phyloP scores from a whole-genome alignment of 2,888 invertebrate genomes.

The Xestia sexstrigata region DNA sequence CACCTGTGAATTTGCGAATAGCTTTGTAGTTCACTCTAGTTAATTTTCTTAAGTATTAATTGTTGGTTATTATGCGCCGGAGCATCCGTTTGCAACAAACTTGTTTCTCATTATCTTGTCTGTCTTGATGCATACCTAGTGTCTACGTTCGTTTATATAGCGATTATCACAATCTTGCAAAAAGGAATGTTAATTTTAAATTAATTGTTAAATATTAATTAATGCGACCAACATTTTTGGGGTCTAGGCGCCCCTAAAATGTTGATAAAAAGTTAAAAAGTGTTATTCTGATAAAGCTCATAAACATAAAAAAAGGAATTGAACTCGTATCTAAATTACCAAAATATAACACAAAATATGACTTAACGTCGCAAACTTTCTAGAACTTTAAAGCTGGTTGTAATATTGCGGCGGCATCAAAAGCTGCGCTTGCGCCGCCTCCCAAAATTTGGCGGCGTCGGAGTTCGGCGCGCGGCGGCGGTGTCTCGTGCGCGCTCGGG shows the following conservation, averaged over 20 bases:
- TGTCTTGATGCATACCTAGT: slow-evolving; percentile 67
- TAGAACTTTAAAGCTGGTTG: slow-evolving; percentile 20
- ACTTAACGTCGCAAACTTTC: background rate
- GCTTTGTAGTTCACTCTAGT: slow-evolving; percentile 77
- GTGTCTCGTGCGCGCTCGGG: slow-evolving; percentile 79
- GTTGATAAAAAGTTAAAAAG: slow-evolving; percentile 7
- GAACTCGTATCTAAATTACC: background rate
- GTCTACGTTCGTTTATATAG: slow-evolving; percentile 47
- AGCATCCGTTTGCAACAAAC: slow-evolving; percentile 82
- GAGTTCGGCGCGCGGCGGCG: slow-evolving; percentile 62
- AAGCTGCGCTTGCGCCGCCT: slow-evolving; percentile 51
- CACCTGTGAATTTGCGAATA: slow-evolving; percentile 85
- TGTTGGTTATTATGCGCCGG: slow-evolving; percentile 79
- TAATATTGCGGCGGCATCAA: slow-evolving; percentile 56
- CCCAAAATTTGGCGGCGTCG: slow-evolving; percentile 56
- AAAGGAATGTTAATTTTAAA: slow-evolving; percentile 45
- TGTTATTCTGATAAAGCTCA: background rate
- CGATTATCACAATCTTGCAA: slow-evolving; percentile 38
- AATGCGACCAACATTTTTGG: background rate
- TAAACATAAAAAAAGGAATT: background rate
- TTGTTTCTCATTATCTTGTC: slow-evolving; percentile 82
- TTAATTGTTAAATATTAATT: slow-evolving; percentile 37
- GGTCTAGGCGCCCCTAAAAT: no score
- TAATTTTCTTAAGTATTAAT: slow-evolving; percentile 83
- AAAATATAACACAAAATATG: no score